Base-by-base conservation (phyloP, 2,888 invertebrate genomes). In the Prosopocoilus inquinatus region DNA sequence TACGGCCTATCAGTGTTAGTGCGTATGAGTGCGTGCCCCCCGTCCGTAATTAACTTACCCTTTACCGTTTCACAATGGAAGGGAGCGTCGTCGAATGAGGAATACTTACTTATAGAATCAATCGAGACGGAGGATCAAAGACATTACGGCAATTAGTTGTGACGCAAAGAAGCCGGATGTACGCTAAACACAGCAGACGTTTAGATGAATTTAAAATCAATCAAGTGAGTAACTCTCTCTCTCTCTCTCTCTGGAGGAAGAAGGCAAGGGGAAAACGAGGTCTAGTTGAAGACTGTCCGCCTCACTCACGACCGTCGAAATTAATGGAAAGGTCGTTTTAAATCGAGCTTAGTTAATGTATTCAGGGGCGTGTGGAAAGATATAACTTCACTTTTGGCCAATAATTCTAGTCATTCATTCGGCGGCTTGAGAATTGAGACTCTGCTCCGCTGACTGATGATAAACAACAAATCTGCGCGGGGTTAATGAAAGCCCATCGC, bases 1-100 rank as follows among this genome's bases (percentile, higher is more conserved):
- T 59, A 57, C 54, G 59, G 45, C 54, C 54, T 51, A 57, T 59
- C 56, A 57, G 45, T 54, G 52, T 13, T 28, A 44, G 51, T 55
- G 51, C 50, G 51, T 55, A 55, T 59, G 53, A 55, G 50, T 55
- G 55, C 55, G 54, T 50, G 50, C 50, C 36, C 43, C 41, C 41
- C 12, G 41, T 16, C 41, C 41, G 41, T 41, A 41, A 41, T 41
- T 41, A 41, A 41, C 41, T 41, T 41, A 41, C 41, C 41, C 41
- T 41, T 41, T 41, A 11, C 41, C 9, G 9, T 16, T 8, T 41
- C 16, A 41, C 15, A 41, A 41, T 41, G 41, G 41, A 11, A 41
- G 41, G 41, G 41, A 16, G 9, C 41, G 15, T 41, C 41, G n/a
- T n/a, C n/a, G n/a, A 41, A 41, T 41, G 41, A 41, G 41, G 15